These are phyloP conservation scores for Heteropelma amictum DNA, from an alignment of 2,888 invertebrate genomes.

Conservation along the genomic window DNA sequence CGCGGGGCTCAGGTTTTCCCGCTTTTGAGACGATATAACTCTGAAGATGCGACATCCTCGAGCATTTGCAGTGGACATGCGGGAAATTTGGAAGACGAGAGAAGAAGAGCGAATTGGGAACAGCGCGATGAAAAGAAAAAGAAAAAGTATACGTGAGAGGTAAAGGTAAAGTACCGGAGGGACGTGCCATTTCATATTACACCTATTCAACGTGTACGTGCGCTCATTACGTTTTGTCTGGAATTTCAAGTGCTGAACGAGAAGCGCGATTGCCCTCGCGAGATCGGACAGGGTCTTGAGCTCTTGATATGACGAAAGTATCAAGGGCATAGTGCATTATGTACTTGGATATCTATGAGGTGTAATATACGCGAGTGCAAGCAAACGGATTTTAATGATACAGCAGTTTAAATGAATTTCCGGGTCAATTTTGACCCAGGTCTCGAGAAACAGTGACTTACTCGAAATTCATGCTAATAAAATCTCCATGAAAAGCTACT, in stretches of 20 bases:
- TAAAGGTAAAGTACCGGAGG: no score
- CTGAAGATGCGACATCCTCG: no score
- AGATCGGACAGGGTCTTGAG: slow-evolving; percentile 48
- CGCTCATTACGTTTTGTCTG: slow-evolving; percentile 70
- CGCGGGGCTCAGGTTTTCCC: no score
- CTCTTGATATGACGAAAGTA: slow-evolving; percentile 63
- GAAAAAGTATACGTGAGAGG: no score
- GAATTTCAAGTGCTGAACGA: slow-evolving; percentile 65
- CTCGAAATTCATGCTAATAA: no score
- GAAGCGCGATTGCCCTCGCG: slow-evolving; percentile 40
- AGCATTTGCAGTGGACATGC: no score
- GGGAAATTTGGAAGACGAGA: slow-evolving; percentile 10
- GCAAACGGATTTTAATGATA: no score
- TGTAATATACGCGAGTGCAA: background rate
- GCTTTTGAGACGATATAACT: no score
- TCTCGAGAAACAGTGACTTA: no score
- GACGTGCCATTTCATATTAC: slow-evolving; percentile 35
- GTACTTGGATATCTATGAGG: background rate
- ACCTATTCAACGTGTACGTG: slow-evolving; percentile 57
- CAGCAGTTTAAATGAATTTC: no score
- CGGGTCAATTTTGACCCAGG: no score
- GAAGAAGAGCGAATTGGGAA: background rate
- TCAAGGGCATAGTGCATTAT: background rate
- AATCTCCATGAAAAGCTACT: no score
- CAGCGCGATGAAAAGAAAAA: background rate